Percentiles rank a stretch among this genome's conserved stretches.
These are phyloP conservation scores for Yponomeuta cagnagella DNA, from an alignment of 2,888 invertebrate species.

Conservation along the genomic window DNA sequence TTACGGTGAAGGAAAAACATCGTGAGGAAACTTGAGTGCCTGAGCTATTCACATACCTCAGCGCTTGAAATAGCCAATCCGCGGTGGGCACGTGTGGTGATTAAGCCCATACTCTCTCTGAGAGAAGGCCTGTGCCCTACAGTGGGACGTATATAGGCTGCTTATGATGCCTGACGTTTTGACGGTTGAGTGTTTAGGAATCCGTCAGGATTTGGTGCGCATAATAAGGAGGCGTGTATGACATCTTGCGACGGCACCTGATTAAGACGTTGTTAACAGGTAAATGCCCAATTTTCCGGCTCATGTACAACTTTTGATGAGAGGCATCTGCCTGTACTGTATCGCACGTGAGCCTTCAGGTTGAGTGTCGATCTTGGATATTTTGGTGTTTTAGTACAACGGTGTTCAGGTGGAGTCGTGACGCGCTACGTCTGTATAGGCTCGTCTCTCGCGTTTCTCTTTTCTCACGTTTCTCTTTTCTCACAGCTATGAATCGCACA, in stretches of 20 bases:
- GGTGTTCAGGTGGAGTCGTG: not conserved
- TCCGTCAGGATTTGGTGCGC: too few relatives aligned
- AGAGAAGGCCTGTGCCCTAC: too few relatives aligned
- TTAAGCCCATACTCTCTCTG: too few relatives aligned
- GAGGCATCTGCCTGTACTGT: too few relatives aligned
- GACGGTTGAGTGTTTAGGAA: too few relatives aligned
- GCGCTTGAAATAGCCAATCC: too few relatives aligned
- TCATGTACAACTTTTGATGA: not conserved
- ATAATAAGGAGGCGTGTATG: slow-evolving; percentile 16
- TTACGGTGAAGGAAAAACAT: too few relatives aligned
- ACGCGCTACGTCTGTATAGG: not conserved
- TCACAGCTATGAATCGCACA: not conserved
- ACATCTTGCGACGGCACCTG: not conserved
- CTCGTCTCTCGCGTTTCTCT: slow-evolving; percentile 27
- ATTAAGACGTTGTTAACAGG: not conserved
- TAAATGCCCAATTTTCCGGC: not conserved
- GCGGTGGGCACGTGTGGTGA: too few relatives aligned
- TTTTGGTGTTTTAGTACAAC: not conserved
- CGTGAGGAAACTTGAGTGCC: too few relatives aligned
- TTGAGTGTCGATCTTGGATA: not conserved
- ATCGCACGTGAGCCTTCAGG: not conserved
- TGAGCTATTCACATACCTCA: too few relatives aligned
- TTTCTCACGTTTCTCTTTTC: slow-evolving; percentile 22
- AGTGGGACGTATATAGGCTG: too few relatives aligned
- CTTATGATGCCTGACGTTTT: too few relatives aligned